Evolutionary conservation across 2,888 invertebrate genomes (phyloP).

Genomic region (Pseudococcus jackbeardsleyi): DNA sequence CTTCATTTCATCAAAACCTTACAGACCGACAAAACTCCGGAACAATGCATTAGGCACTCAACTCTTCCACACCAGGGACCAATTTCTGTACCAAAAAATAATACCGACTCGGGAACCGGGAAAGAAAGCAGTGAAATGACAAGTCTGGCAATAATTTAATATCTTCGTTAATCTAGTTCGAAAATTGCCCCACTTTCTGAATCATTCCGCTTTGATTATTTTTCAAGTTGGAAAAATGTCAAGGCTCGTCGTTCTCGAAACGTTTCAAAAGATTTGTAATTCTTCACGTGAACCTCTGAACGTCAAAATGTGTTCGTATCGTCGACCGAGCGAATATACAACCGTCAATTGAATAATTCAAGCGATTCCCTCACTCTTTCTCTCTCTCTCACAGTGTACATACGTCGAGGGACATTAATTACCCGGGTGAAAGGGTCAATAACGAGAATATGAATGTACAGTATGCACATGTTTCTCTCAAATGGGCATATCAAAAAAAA

Average conservation of each 20-base stretch:
- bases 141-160: constrained; percentile 3
- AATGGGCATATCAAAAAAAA: neutral
- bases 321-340: neutral
- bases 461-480: neutral
- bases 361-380: neutral
- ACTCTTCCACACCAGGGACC: too few relatives aligned
- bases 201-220: neutral
- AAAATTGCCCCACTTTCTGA: neutral
- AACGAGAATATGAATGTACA: neutral
- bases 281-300: neutral
- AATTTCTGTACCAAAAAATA: neutral
- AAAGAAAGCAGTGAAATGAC: neutral
- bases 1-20: too few relatives aligned
- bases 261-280: neutral
- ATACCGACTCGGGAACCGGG: neutral
- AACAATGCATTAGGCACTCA: neutral
- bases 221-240: neutral
- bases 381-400: neutral
- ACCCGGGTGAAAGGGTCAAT: neutral
- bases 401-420: neutral
- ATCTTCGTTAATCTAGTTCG: neutral
- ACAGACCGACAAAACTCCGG: neutral
- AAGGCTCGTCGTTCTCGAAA: neutral
- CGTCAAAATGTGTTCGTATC: neutral
- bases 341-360: neutral